Percentiles rank a stretch among this genome's conserved stretches.
Evolutionary conservation across 2,888 invertebrate genomes (phyloP).

Genomic region (Homarus gammarus): DNA sequence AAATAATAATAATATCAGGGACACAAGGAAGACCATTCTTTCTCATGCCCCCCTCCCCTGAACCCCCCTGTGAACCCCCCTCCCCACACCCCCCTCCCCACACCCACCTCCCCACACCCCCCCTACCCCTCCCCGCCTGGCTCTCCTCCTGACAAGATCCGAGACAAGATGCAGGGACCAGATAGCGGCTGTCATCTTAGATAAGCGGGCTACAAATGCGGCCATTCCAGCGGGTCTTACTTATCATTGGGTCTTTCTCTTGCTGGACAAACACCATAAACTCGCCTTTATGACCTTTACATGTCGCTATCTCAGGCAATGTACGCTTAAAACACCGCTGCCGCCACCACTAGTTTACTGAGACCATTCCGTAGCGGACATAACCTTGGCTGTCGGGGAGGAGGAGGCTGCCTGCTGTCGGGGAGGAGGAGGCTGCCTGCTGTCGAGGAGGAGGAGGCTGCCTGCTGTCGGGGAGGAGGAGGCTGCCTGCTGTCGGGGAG

Average conservation of each 20-base stretch:
- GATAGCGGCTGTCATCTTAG: conserved; percentile 17
- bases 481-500: neutral
- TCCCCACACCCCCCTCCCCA: no score
- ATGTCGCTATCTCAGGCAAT: neutral
- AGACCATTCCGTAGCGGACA: neutral
- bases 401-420: neutral
- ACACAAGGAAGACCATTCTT: no score
- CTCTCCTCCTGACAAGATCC: no score
- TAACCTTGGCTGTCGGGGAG: neutral
- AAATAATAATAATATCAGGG: no score
- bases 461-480: neutral
- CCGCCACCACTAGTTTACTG: neutral
- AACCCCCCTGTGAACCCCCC: no score
- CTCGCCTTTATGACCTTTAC: neutral
- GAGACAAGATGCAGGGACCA: no score
- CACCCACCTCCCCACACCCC: no score
- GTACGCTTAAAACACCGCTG: neutral
- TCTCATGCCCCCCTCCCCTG: no score
- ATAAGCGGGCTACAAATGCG: conserved; percentile 3
- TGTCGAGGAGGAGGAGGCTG: no score
- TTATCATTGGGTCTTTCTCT: conserved; percentile 7
- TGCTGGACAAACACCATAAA: conserved; percentile 18
- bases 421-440: neutral
- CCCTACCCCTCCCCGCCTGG: no score
- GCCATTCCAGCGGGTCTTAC: neutral